Evolutionary conservation across 2,113 vertebrate genomes (phyloP).

Genomic region (Gobio gobio): DNA sequence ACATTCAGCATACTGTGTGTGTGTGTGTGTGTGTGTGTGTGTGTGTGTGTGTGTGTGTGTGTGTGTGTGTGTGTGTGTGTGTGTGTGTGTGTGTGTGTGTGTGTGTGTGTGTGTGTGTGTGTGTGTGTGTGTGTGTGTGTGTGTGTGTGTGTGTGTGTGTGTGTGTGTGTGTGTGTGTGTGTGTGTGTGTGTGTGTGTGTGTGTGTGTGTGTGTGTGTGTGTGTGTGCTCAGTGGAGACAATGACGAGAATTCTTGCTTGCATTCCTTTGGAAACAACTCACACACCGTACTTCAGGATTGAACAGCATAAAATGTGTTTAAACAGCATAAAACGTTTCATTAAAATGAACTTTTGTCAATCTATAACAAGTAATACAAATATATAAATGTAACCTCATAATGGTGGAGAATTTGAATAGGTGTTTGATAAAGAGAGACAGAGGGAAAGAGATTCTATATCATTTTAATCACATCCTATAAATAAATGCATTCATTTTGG

Average conservation of each 20-base stretch:
- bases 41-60: constrained; percentile 25
- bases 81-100: constrained; percentile 11
- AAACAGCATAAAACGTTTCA: not conserved
- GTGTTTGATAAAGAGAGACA: too few relatives aligned
- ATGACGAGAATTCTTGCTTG: constrained; percentile 49
- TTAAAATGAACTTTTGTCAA: not conserved
- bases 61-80: constrained; percentile 38
- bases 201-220: too few relatives aligned
- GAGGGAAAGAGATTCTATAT: not conserved
- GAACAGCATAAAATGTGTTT: not conserved
- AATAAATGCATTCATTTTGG: constrained; percentile 17
- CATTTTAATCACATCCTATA: constrained; percentile 7
- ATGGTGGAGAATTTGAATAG: not conserved
- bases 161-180: not conserved
- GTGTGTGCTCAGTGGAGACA: constrained; percentile 37
- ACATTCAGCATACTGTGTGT: not conserved
- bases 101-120: constrained; percentile 29
- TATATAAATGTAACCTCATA: not conserved
- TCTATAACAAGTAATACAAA: not conserved
- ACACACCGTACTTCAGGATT: not conserved
- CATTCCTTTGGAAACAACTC: constrained; percentile 49
- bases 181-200: not conserved
- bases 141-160: not conserved
- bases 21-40: constrained; percentile 10
- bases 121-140: constrained; percentile 30